A percentile compares a stretch with the other conserved stretches of the same genome.
Evolutionary conservation across 2,888 invertebrate genomes (phyloP).

Genomic region (Chloromyia formosa): DNA sequence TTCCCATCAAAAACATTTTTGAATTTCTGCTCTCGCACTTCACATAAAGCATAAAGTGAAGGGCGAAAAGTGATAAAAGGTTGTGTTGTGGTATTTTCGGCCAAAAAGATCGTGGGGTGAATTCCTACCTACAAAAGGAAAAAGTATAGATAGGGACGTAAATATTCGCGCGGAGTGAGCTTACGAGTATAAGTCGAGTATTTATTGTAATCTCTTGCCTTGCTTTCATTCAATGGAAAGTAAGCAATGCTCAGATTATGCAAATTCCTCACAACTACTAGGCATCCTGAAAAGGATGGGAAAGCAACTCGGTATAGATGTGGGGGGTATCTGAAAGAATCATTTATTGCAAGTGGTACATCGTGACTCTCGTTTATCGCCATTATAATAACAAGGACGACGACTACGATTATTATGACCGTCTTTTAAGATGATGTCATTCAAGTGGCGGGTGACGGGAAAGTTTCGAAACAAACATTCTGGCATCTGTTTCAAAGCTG

Average conservation of each 20-base stretch:
- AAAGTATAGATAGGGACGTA: neutral
- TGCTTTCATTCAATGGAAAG: conserved; percentile 27
- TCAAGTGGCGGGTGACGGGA: neutral
- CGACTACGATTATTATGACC: conserved; percentile 20
- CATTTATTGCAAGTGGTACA: conserved; percentile 27
- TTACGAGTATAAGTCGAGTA: conserved; percentile 25
- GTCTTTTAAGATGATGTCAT: conserved; percentile 15
- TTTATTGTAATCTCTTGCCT: conserved; percentile 41
- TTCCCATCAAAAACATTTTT: conserved; percentile 1
- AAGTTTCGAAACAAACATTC: neutral
- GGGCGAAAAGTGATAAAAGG: conserved; percentile 30
- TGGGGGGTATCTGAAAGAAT: conserved; percentile 1
- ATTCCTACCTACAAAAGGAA: neutral
- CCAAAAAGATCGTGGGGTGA: too few species aligned
- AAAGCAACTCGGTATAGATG: neutral
- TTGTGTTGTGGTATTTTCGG: neutral
- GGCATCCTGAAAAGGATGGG: too few species aligned
- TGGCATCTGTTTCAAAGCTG: conserved; percentile 36
- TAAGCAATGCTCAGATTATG: conserved; percentile 38
- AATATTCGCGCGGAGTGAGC: conserved; percentile 15
- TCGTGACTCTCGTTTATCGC: conserved; percentile 19
- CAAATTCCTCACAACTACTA: conserved; percentile 21
- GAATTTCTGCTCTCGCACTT: neutral
- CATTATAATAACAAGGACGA: conserved; percentile 24
- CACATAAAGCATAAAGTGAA: conserved; percentile 20